Evolutionary conservation across 2,888 invertebrate genomes (phyloP), one percentile per base, ranked within the genome.

Genomic region (Anagyrus pseudococci): DNA sequence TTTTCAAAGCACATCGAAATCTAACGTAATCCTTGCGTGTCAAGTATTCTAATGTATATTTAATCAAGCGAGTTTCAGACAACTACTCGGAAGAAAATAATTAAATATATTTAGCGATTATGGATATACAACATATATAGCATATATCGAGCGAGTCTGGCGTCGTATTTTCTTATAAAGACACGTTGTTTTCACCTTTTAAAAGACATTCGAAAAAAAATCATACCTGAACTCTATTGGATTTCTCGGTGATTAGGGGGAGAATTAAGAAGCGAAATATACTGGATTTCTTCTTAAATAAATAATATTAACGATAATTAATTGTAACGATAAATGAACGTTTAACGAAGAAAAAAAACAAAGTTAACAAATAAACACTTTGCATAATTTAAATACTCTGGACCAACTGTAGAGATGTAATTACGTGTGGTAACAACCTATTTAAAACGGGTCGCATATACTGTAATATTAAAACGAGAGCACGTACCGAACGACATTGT

Each of bases 1-100:
- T 33, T 66, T 62, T 60, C 63, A 57, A 54, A 63, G 52, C 60
- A 66, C 66, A 66, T 66, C 66, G 66, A 66, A 63, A 66, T 60
- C 40, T 62, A 62, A 58, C 43, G 48, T 62, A 66, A 54, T 55
- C 48, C 20, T 62, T 62, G 44, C 48, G 33, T 55, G 46, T 65
- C 53, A 52, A 48, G 15, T 64, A 59, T 52, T 58, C 26, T 52
- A 64, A 59, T 64, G 60, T 64, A 64, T 26, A 57, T 47, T 62
- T 47, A 57, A 50, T 33, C 47, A 50, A n/a, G n/a, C n/a, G n/a
- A n/a, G n/a, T n/a, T n/a, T n/a, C n/a, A n/a, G n/a, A n/a, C n/a
- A n/a, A n/a, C n/a, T n/a, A n/a, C n/a, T n/a, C n/a, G n/a, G n/a
- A n/a, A n/a, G n/a, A n/a, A n/a, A n/a, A n/a, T n/a, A n/a, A n/a